A percentile compares a stretch with the other conserved stretches of the same genome.
These are phyloP conservation scores for Delphinus delphis DNA, from an alignment of 2,113 vertebrate genomes.

Conservation along the genomic window DNA sequence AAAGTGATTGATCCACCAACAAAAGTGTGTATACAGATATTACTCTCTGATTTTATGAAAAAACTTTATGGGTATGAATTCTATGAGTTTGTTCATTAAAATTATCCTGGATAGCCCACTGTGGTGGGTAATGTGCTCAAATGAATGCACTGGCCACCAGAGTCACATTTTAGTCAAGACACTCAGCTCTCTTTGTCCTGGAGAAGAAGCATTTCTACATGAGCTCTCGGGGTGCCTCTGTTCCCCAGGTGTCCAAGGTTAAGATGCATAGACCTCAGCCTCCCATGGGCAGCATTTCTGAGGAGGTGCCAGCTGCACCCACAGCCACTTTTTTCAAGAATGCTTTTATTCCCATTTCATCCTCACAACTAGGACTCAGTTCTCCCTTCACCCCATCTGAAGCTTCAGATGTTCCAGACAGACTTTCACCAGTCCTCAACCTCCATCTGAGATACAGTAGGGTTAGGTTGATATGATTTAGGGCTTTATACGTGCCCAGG, in stretches of 20 bases:
- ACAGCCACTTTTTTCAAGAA: not conserved
- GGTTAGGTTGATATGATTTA: not conserved
- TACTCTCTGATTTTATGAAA: not conserved
- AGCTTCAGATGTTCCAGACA: not conserved
- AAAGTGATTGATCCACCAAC: not conserved
- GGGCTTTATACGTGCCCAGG: not conserved
- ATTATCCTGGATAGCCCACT: not conserved
- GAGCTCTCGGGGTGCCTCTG: not conserved
- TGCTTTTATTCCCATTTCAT: not conserved
- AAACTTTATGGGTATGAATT: not conserved
- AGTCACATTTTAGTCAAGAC: not conserved
- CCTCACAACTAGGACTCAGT: not conserved
- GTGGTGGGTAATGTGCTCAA: not conserved
- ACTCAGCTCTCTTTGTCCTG: not conserved
- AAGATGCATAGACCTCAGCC: not conserved
- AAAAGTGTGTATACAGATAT: not conserved
- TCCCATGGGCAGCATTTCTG: not conserved
- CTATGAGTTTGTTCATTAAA: not conserved
- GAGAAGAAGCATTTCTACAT: not conserved
- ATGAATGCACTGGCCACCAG: not conserved
- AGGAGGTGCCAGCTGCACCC: not conserved
- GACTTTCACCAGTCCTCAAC: not conserved
- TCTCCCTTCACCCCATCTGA: not conserved
- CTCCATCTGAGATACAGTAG: not conserved
- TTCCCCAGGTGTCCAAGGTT: not conserved